Conservation (phyloP, 2,797 vertebrate genomes). For the Clarias fuscus region DNA sequence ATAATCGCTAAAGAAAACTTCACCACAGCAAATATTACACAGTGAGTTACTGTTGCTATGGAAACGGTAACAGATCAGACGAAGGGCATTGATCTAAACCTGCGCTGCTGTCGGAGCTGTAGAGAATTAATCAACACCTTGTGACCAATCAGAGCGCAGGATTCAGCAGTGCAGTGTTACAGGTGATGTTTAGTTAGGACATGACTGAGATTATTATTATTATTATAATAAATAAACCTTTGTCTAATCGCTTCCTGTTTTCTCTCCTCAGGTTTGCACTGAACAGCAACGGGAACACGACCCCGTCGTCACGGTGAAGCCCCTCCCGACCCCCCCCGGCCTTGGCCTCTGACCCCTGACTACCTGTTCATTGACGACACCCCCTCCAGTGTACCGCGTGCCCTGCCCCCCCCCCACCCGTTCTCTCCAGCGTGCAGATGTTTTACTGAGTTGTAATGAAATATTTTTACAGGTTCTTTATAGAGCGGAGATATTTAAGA, state of each 20-base stretch:
- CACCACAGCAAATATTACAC: no score
- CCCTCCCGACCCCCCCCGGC: constrained; percentile 35
- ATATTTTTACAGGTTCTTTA: constrained; percentile 83
- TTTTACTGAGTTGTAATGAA: constrained; percentile 79
- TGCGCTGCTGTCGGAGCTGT: no score
- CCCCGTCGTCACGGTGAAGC: constrained; percentile 77
- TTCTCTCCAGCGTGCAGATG: constrained; percentile 65
- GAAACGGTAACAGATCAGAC: no score
- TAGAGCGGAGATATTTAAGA: constrained; percentile 81
- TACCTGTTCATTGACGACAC: neutral
- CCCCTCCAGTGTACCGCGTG: neutral
- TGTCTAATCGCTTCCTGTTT: neutral
- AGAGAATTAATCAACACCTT: no score
- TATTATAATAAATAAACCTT: no score
- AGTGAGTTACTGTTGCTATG: no score
- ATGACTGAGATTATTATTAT: neutral
- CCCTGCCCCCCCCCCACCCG: neutral
- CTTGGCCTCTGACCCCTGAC: constrained; percentile 20
- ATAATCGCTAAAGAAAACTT: no score
- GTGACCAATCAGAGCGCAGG: no score
- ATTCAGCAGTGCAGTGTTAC: no score
- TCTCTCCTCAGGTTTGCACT: constrained; percentile 76
- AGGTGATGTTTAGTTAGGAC: no score
- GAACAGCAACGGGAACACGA: constrained; percentile 80
- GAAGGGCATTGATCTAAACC: no score